A percentile compares a stretch with the other conserved stretches of the same genome.
phyloP scores from a whole-genome alignment of 2,888 invertebrate genomes.

The Phengaris arion region DNA sequence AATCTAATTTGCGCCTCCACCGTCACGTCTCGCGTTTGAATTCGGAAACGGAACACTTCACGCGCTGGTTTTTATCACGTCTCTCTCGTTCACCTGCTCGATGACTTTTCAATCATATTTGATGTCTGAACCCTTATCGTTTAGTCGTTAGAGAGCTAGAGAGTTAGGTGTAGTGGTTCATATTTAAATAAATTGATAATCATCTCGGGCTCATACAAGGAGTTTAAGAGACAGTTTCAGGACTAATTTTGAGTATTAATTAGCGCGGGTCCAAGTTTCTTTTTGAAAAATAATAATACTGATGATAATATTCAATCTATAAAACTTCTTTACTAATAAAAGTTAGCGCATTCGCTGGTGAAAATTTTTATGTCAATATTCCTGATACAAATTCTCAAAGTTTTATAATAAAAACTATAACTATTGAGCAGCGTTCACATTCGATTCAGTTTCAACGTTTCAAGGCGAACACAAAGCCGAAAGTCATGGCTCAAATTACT shows the following conservation, averaged over 20 bases:
- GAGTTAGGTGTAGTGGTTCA: neutral
- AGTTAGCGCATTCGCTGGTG: neutral
- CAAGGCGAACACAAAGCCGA: neutral
- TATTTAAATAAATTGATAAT: neutral
- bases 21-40: slow-evolving; percentile 65
- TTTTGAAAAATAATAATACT: too few species aligned
- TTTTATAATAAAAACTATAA: slow-evolving; percentile 18
- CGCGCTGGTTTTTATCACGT: slow-evolving; percentile 17
- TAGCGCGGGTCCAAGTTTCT: too few species aligned
- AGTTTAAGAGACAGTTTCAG: too few species aligned
- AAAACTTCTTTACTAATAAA: neutral
- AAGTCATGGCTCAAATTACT: too few species aligned
- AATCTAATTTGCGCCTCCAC: slow-evolving; percentile 69
- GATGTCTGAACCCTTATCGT: neutral
- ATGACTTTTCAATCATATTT: slow-evolving; percentile 19
- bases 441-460: neutral
- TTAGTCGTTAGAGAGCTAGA: neutral
- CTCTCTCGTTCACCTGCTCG: slow-evolving; percentile 18
- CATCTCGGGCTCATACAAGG: neutral
- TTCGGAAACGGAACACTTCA: slow-evolving; percentile 46
- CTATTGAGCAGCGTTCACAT: neutral
- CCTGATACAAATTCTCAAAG: slow-evolving; percentile 5
- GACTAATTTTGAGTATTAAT: too few species aligned
- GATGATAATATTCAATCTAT: too few species aligned
- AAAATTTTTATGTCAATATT: slow-evolving; percentile 8